Percentiles rank a stretch among this genome's conserved stretches.
phyloP scores from a whole-genome alignment of 1,140 invertebrate genomes.

The Pristionchus pacificus region DNA sequence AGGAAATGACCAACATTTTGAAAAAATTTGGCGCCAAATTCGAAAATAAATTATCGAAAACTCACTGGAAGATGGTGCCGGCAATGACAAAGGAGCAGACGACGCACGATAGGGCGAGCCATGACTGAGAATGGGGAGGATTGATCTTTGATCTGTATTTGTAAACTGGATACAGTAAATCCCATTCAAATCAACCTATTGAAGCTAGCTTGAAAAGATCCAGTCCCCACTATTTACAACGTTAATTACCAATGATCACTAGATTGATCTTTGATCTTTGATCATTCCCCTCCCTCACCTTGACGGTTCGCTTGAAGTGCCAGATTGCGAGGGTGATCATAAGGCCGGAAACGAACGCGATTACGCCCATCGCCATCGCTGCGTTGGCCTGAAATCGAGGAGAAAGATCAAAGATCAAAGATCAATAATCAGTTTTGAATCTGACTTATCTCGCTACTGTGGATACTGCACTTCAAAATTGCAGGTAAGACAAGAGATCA shows the following conservation, averaged over 20 bases:
- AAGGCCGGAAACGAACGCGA: background rate
- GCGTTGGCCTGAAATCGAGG: background rate
- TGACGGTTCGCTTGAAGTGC: background rate
- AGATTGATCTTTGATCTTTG: background rate
- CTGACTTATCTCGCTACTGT: too few species aligned
- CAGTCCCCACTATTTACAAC: background rate
- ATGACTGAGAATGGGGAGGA: constrained; percentile 19
- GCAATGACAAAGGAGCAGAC: constrained; percentile 38
- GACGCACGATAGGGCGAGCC: constrained; percentile 43
- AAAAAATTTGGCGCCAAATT: constrained; percentile 11
- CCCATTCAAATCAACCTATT: background rate
- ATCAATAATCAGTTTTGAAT: background rate
- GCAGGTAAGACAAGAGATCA: background rate
- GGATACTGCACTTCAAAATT: too few species aligned
- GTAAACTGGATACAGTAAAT: background rate
- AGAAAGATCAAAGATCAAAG: background rate
- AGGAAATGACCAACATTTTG: constrained; percentile 28
- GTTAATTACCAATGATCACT: too few species aligned
- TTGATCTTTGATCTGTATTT: background rate
- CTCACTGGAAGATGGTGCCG: constrained; percentile 31
- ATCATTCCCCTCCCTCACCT: background rate
- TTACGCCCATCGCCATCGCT: background rate
- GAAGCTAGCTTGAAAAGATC: background rate
- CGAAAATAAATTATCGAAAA: background rate
- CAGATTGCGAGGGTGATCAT: background rate